Percentiles rank a stretch among this genome's conserved stretches.
Conservation (phyloP, 2,113 vertebrate species). For the Erinaceus europaeus region DNA sequence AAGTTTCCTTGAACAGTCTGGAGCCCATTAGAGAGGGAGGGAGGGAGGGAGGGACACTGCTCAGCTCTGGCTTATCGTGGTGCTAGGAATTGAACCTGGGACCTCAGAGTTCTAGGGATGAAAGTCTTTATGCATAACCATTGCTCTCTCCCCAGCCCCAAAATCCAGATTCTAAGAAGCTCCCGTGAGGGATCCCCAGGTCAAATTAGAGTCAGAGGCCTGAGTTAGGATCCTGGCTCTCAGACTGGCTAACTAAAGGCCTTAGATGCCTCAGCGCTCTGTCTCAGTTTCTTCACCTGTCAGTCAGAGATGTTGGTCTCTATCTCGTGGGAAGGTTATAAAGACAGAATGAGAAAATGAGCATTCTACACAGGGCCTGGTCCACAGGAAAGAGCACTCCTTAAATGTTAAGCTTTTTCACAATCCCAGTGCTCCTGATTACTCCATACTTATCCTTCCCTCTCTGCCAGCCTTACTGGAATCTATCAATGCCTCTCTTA, state of each 20-base stretch:
- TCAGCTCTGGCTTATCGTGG: too few relatives aligned
- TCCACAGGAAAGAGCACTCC: accelerated
- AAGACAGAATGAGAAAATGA: not conserved
- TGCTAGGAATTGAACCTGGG: too few relatives aligned
- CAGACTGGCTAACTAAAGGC: not conserved
- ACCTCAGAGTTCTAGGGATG: not conserved
- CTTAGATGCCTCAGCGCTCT: too few relatives aligned
- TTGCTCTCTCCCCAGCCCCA: too few relatives aligned
- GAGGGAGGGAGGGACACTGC: too few relatives aligned
- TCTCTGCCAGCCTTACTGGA: conserved; percentile 39
- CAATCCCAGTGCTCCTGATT: not conserved
- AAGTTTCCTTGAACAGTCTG: not conserved
- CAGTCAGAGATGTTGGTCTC: not conserved
- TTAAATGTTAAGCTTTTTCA: not conserved
- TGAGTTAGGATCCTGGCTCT: not conserved
- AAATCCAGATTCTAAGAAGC: not conserved
- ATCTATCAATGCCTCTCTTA: conserved; percentile 68
- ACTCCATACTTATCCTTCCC: not conserved
- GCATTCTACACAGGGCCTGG: not conserved
- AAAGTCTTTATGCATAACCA: not conserved
- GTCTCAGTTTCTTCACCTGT: not conserved
- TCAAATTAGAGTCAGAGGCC: not conserved
- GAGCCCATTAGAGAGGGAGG: too few relatives aligned
- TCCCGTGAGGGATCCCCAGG: not conserved
- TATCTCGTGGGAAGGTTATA: accelerated